These are phyloP conservation scores for Hippocampus guttulatus DNA, from an alignment of 2,113 vertebrate genomes.

Conservation along the genomic window DNA sequence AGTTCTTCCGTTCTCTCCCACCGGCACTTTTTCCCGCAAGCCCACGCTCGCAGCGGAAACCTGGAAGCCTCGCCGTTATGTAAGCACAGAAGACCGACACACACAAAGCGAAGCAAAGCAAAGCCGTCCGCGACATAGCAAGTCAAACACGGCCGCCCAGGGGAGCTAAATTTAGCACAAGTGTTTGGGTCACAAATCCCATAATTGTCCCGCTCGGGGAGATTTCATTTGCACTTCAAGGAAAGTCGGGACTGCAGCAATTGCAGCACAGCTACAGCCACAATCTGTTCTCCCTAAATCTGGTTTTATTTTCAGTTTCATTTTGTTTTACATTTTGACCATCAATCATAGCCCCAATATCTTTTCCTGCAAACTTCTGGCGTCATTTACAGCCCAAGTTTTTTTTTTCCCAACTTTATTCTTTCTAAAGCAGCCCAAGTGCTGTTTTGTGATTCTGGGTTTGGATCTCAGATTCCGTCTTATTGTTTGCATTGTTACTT, in stretches of 20 bases:
- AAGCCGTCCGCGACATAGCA: constrained; percentile 6
- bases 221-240: constrained; percentile 3
- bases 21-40: constrained; percentile 8
- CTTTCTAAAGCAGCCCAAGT: neutral
- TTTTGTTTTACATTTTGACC: neutral
- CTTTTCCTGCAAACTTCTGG: neutral
- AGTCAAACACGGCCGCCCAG: constrained; percentile 5
- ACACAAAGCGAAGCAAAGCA: constrained; percentile 1
- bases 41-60: constrained; percentile 12
- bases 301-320: neutral
- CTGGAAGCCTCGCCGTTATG: constrained; percentile 9
- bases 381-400: neutral
- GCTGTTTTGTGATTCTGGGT: too few relatives aligned
- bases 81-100: constrained; percentile 3
- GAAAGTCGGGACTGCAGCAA: constrained; percentile 2
- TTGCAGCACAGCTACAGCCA: neutral
- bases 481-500: too few relatives aligned
- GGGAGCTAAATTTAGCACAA: constrained; percentile 10
- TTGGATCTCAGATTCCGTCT: too few relatives aligned
- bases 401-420: neutral
- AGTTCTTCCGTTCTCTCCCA: constrained; percentile 10
- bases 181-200: constrained; percentile 9
- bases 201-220: constrained; percentile 10
- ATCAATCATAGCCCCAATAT: neutral
- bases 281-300: constrained; percentile 3